Evolutionary conservation across 2,888 invertebrate genomes (phyloP).

Genomic region (Ethmia dodecea): DNA sequence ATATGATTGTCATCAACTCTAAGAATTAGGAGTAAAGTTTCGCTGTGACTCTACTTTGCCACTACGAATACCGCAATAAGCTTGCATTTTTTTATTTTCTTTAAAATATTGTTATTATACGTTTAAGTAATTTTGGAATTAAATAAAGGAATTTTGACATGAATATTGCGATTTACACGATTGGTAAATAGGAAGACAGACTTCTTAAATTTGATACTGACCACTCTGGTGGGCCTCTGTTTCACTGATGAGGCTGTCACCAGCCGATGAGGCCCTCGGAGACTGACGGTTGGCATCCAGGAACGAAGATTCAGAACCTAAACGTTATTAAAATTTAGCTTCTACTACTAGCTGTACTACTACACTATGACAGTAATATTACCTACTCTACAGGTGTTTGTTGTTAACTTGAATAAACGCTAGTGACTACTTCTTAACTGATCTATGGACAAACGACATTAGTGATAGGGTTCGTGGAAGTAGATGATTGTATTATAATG

Average conservation of each 20-base stretch:
- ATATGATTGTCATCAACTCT: slow-evolving; percentile 41
- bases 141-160: too few relatives aligned
- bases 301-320: slow-evolving; percentile 71
- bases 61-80: slow-evolving; percentile 65
- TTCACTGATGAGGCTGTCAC: slow-evolving; percentile 67
- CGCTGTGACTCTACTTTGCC: slow-evolving; percentile 76
- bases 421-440: too few relatives aligned
- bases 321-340: slow-evolving; percentile 32
- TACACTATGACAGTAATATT: too few relatives aligned
- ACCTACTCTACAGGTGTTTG: too few relatives aligned
- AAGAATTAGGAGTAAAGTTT: slow-evolving; percentile 75
- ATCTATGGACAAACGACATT: too few relatives aligned
- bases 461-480: too few relatives aligned
- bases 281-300: slow-evolving; percentile 68
- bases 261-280: slow-evolving; percentile 66
- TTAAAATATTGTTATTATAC: too few relatives aligned
- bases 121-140: too few relatives aligned
- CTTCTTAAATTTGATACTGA: slow-evolving; percentile 35
- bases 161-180: too few relatives aligned
- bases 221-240: slow-evolving; percentile 73
- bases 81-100: slow-evolving; percentile 32
- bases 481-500: too few relatives aligned
- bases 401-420: too few relatives aligned
- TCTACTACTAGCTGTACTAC: slow-evolving; percentile 32
- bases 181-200: too few relatives aligned